Evolutionary conservation across 2,888 invertebrate genomes (phyloP), one percentile per base, ranked within the genome.

Genomic region (Cryptocephalus primarius): DNA sequence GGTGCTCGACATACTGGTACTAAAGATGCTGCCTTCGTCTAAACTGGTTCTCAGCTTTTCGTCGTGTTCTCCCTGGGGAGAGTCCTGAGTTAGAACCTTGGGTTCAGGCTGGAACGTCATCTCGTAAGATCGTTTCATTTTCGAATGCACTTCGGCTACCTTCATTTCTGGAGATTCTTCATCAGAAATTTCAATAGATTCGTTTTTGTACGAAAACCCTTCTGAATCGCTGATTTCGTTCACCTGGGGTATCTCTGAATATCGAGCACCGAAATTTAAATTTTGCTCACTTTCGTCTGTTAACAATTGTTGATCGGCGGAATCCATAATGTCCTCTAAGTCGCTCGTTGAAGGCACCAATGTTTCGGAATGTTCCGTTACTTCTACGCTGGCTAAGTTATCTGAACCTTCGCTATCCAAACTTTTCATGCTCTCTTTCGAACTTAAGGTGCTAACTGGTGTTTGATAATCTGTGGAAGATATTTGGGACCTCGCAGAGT

Each of bases 361-460:
- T 1, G 95, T 96, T 72, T 94, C 94, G 1, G 93, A 93, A 31
- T 86, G 77, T 68, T 95, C 94, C 33, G 93, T 93, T 34, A 90
- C 82, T 71, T 92, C 92, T 52, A 91, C 80, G 62, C 91, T 91
- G 1, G 86, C 90, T 47, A 92, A 75, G 67, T 91, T 86, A 12
- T 89, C 90, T 0, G 91, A 91, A 54, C 87, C 88, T 68, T 91
- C 85, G 1, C 91, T 92, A 62, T 90, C 89, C 39, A 92, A 73
- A 48, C 91, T 91, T 64, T 84, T 88, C 83, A 90, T 88, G 52
- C 91, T 91, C 63, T 89, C 90, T 57, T 87, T 81, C 1, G 91
- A 90, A 63, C 90, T 89, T 49, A 91, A 72, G n/a, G 88, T 86
- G 60, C 88, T 88, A 1, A 82, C 83, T 1, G 92, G 92, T 43